A percentile compares a stretch with the other conserved stretches of the same genome.
Conservation (phyloP, 1,140 invertebrate genomes). For the Drosophila kikkawai region DNA sequence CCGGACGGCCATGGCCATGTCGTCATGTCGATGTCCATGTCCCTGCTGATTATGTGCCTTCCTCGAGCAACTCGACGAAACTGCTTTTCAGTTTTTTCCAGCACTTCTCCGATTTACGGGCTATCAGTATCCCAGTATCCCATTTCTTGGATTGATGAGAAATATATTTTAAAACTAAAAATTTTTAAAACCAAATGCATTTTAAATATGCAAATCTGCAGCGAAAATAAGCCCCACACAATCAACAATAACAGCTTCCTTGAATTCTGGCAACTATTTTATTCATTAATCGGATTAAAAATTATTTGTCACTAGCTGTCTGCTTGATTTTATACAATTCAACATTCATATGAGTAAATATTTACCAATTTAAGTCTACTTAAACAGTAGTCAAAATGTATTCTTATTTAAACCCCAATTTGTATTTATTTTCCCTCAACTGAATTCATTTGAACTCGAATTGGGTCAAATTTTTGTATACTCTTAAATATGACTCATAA, state of each 20-base stretch:
- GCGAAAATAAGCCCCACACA: background rate
- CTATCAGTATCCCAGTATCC: conserved; percentile 34
- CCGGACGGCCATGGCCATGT: conserved; percentile 24
- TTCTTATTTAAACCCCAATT: background rate
- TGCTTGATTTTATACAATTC: background rate
- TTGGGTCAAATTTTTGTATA: background rate
- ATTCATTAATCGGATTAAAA: conserved; percentile 5
- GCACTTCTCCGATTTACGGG: conserved; percentile 27
- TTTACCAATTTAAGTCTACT: background rate
- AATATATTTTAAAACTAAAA: background rate
- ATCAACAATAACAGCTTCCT: background rate
- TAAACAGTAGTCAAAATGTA: background rate
- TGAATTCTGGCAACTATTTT: background rate
- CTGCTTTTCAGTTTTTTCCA: conserved; percentile 30
- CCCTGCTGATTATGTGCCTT: conserved; percentile 60
- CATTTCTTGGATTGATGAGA: conserved; percentile 3
- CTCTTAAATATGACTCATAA: no score
- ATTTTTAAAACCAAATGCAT: background rate
- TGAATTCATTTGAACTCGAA: background rate
- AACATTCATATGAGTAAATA: background rate
- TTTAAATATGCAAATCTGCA: background rate
- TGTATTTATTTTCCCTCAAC: background rate
- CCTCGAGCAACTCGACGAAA: conserved; percentile 1
- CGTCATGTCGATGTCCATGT: conserved; percentile 47
- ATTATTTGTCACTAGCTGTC: background rate